phyloP scores from a whole-genome alignment of 2,888 invertebrate species.

The Sinopyrophorus schimmeli region DNA sequence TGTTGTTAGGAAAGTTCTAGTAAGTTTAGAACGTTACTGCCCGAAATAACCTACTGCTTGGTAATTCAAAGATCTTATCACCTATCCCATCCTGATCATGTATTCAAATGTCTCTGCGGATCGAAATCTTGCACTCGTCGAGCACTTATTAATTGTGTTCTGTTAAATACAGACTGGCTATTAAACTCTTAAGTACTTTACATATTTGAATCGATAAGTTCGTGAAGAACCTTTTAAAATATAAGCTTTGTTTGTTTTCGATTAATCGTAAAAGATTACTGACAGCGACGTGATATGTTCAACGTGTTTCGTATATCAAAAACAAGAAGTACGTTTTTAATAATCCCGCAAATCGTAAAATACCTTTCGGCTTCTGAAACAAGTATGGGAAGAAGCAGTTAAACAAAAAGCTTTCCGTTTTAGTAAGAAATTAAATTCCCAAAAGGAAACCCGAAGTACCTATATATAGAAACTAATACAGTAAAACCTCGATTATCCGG shows the following conservation, averaged over 20 bases:
- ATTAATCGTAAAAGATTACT: too few species aligned
- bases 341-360: slow-evolving; percentile 18
- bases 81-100: slow-evolving; percentile 8
- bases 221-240: too few species aligned
- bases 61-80: slow-evolving; percentile 14
- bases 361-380: slow-evolving; percentile 13
- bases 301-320: slow-evolving; percentile 5
- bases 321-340: slow-evolving; percentile 17
- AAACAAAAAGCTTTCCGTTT: slow-evolving; percentile 13
- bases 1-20: slow-evolving; percentile 18
- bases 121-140: slow-evolving; percentile 11
- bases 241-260: too few species aligned
- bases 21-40: slow-evolving; percentile 16
- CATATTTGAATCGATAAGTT: too few species aligned
- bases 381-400: slow-evolving; percentile 9
- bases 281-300: too few species aligned
- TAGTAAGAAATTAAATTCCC: slow-evolving; percentile 4
- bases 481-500: too few species aligned
- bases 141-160: slow-evolving; percentile 16
- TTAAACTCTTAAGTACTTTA: too few species aligned
- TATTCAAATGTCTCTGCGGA: slow-evolving; percentile 9
- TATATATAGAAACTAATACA: too few species aligned
- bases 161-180: too few species aligned
- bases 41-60: slow-evolving; percentile 12
- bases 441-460: slow-evolving; percentile 14